Percentiles rank a stretch among this genome's conserved stretches.
These are phyloP conservation scores for Ispidina picta DNA, from an alignment of 2,797 vertebrate species.

Conservation along the genomic window DNA sequence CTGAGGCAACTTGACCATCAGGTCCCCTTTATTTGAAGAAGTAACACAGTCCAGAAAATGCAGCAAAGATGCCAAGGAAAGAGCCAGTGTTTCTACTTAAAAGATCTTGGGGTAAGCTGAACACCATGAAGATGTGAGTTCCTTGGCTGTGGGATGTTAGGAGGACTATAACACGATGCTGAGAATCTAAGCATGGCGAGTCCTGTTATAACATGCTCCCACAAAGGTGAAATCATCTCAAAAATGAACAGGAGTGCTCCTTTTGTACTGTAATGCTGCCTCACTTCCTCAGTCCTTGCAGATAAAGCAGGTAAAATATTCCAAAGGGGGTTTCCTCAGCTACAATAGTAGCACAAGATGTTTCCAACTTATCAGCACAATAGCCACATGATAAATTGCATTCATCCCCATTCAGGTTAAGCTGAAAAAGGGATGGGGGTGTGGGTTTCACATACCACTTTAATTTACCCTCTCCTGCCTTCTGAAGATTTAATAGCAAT, in stretches of 20 bases:
- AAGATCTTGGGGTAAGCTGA: not conserved
- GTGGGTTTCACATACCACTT: not conserved
- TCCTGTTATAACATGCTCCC: not conserved
- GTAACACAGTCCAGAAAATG: not conserved
- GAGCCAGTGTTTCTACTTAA: not conserved
- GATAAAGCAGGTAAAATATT: not conserved
- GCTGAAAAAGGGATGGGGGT: not conserved
- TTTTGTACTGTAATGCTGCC: not conserved
- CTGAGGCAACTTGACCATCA: not conserved
- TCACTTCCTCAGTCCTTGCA: not conserved
- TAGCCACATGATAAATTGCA: not conserved
- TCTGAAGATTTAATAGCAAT: not conserved
- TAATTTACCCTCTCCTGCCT: not conserved
- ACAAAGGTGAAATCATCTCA: not conserved
- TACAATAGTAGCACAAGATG: not conserved
- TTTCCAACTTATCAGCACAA: not conserved
- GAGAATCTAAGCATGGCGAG: not conserved
- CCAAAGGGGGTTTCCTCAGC: not conserved
- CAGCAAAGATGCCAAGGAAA: not conserved
- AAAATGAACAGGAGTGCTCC: not conserved
- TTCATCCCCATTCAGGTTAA: not conserved
- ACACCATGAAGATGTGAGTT: rapidly evolving
- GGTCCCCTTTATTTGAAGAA: not conserved
- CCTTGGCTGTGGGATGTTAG: not conserved
- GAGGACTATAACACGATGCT: not conserved